Evolutionary conservation across 2,113 vertebrate genomes (phyloP).

Genomic region (Hucho hucho): DNA sequence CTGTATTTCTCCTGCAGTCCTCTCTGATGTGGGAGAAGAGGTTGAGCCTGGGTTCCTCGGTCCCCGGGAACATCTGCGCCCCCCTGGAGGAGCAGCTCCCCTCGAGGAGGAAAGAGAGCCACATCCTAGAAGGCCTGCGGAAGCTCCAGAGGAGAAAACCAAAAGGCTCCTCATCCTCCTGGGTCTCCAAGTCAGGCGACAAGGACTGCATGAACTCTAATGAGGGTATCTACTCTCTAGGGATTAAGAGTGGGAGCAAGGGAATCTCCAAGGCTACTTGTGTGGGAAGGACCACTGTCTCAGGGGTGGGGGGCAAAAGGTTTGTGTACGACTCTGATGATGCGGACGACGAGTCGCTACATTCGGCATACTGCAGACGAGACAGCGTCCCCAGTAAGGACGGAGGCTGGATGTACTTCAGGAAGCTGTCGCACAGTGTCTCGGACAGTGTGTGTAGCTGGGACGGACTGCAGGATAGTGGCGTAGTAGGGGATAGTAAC

Average conservation of each 20-base stretch:
- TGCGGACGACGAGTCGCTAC: slow-evolving; percentile 77
- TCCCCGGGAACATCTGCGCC: slow-evolving; percentile 82
- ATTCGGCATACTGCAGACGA: slow-evolving; percentile 58
- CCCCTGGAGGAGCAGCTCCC: slow-evolving; percentile 81
- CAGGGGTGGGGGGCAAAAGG: slow-evolving; percentile 54
- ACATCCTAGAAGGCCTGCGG: slow-evolving; percentile 86
- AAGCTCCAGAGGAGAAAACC: slow-evolving; percentile 83
- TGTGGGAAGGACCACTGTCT: slow-evolving; percentile 51
- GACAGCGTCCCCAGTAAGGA: slow-evolving; percentile 73
- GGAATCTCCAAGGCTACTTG: slow-evolving; percentile 62
- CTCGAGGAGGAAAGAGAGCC: slow-evolving; percentile 84
- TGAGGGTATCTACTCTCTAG: slow-evolving; percentile 93
- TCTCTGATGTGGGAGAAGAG: slow-evolving; percentile 87
- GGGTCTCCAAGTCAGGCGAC: slow-evolving; percentile 84
- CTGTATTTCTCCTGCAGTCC: slow-evolving; percentile 61
- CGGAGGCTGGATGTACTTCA: slow-evolving; percentile 65
- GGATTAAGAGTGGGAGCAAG: slow-evolving; percentile 77
- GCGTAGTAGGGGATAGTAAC: slow-evolving; percentile 45
- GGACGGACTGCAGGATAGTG: slow-evolving; percentile 67
- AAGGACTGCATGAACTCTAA: slow-evolving; percentile 97
- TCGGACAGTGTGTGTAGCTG: slow-evolving; percentile 87
- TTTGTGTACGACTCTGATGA: slow-evolving; percentile 84
- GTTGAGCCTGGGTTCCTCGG: slow-evolving; percentile 82
- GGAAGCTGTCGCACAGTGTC: slow-evolving; percentile 80
- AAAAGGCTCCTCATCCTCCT: slow-evolving; percentile 76